These are phyloP conservation scores for Amphipyra tragopoginis DNA, from an alignment of 2,888 invertebrate species.

Conservation along the genomic window DNA sequence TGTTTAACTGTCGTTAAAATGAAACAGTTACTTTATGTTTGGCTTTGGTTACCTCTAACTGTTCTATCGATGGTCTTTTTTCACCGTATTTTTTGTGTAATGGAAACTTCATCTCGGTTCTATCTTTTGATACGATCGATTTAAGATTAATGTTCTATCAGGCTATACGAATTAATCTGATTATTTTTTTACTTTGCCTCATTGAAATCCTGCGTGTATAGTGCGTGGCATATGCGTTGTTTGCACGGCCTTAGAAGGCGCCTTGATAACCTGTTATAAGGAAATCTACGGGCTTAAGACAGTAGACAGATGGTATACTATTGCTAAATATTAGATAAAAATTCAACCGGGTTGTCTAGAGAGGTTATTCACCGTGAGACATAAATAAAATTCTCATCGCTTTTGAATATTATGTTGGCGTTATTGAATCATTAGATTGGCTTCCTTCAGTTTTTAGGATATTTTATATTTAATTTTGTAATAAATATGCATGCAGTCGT, in stretches of 20 bases:
- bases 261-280: slow-evolving; percentile 22
- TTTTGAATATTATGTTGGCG: not conserved
- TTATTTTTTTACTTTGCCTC: slow-evolving; percentile 1
- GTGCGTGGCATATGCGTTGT: slow-evolving; percentile 11
- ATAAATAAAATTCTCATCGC: not conserved
- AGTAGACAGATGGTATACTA: slow-evolving; percentile 4
- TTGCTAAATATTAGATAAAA: slow-evolving; percentile 16
- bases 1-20: slow-evolving; percentile 34
- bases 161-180: not conserved
- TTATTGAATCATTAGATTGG: not conserved
- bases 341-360: slow-evolving; percentile 14
- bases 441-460: too few relatives aligned
- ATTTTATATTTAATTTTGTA: too few relatives aligned
- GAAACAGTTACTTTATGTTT: slow-evolving; percentile 31
- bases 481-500: not conserved
- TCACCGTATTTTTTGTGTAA: slow-evolving; percentile 5
- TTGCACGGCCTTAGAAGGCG: slow-evolving; percentile 12
- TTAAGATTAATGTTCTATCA: slow-evolving; percentile 13
- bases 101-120: slow-evolving; percentile 1
- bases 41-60: slow-evolving; percentile 26
- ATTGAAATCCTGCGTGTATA: slow-evolving; percentile 2
- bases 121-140: slow-evolving; percentile 9
- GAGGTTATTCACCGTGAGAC: slow-evolving; percentile 19
- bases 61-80: slow-evolving; percentile 9
- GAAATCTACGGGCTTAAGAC: slow-evolving; percentile 16